Conservation (phyloP, 2,797 vertebrate species). For the Poeciliopsis infans region DNA sequence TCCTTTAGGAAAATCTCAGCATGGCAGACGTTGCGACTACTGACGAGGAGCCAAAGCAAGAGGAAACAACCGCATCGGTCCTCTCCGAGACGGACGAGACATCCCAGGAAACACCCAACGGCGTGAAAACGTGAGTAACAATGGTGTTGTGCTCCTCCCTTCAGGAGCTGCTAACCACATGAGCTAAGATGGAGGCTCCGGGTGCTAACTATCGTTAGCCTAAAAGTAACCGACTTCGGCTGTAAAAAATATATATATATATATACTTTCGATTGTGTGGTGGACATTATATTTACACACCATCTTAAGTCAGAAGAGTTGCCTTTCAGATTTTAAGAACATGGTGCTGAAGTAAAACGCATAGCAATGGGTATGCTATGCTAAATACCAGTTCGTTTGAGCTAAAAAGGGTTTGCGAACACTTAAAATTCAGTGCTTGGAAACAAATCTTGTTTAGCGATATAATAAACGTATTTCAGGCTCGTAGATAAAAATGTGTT, state of each 20-base stretch:
- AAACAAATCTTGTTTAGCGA: fast-evolving
- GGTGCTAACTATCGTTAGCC: slow-evolving; percentile 55
- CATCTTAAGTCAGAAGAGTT: fast-evolving
- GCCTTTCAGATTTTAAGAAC: fast-evolving
- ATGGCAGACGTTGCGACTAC: slow-evolving; percentile 69
- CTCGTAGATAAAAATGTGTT: background rate
- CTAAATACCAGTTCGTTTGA: background rate
- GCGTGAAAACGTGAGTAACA: slow-evolving; percentile 79
- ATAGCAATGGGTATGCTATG: background rate
- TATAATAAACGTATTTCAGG: background rate
- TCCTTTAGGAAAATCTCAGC: slow-evolving; percentile 30
- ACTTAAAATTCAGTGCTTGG: background rate
- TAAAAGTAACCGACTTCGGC: background rate
- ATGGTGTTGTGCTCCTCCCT: background rate
- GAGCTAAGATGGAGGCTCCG: slow-evolving; percentile 72
- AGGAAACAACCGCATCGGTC: slow-evolving; percentile 42
- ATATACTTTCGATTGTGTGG: fast-evolving
- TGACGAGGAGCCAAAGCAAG: slow-evolving; percentile 56
- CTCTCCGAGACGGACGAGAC: slow-evolving; percentile 62
- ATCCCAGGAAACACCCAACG: slow-evolving; percentile 75
- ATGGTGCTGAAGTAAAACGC: fast-evolving
- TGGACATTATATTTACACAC: background rate
- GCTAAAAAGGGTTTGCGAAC: background rate
- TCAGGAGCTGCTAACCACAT: slow-evolving; percentile 31
- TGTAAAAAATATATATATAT: too few species aligned